Evolutionary conservation across 2,113 vertebrate species (phyloP).

Genomic region (Podilymbus podiceps): DNA sequence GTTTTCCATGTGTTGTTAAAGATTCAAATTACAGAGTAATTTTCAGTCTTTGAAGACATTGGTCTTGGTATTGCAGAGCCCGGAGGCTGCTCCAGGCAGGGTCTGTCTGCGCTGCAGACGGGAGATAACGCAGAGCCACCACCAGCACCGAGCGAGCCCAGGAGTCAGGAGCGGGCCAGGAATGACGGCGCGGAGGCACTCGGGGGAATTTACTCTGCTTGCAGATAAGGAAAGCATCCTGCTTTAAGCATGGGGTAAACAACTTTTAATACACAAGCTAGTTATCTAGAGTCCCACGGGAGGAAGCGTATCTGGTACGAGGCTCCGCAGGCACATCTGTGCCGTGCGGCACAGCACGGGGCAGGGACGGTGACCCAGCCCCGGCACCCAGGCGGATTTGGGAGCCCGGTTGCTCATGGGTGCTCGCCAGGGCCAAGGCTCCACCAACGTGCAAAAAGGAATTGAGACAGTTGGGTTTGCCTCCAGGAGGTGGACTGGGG

Average conservation of each 20-base stretch:
- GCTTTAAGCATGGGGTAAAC: conserved; percentile 21
- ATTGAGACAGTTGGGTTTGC: background rate
- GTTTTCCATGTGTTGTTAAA: conserved; percentile 30
- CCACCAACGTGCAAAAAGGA: background rate
- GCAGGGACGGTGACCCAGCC: background rate
- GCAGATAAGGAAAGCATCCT: conserved; percentile 64
- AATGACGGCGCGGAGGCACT: background rate
- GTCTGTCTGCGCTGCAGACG: background rate
- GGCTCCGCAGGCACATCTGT: background rate
- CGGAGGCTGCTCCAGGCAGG: conserved; percentile 29
- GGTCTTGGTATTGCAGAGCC: background rate
- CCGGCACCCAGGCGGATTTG: rapidly evolving
- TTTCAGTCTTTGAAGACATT: conserved; percentile 9
- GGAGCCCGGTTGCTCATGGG: rapidly evolving
- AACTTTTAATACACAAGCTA: conserved; percentile 6
- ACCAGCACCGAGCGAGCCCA: background rate
- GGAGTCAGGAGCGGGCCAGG: conserved; percentile 2
- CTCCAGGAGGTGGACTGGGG: rapidly evolving
- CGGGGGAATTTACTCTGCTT: conserved; percentile 6
- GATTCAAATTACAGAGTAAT: conserved; percentile 48
- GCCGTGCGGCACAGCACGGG: rapidly evolving
- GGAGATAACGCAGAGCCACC: conserved; percentile 55
- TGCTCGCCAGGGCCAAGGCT: background rate
- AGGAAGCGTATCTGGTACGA: background rate
- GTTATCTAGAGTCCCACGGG: conserved; percentile 26